phyloP scores from a whole-genome alignment of 2,797 vertebrate species.

The Microctenopoma steveboyesi region DNA sequence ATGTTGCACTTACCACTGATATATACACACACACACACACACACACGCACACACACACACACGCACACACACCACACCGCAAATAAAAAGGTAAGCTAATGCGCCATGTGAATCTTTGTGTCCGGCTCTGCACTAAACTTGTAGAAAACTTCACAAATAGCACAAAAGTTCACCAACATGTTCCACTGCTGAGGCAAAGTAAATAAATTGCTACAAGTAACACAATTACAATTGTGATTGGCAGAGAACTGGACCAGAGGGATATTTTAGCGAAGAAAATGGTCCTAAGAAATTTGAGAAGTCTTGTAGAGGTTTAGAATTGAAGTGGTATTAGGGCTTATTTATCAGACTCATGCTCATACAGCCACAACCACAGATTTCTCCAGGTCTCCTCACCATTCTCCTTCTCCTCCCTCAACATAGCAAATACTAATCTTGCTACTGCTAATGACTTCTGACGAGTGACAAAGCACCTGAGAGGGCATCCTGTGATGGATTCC shows the following conservation, averaged over 20 bases:
- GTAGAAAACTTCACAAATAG: slow-evolving; percentile 35
- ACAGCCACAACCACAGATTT: slow-evolving; percentile 60
- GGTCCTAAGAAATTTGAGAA: slow-evolving; percentile 52
- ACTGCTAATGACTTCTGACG: slow-evolving; percentile 83
- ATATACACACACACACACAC: neutral
- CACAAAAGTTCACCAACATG: slow-evolving; percentile 40
- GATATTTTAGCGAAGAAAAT: slow-evolving; percentile 68
- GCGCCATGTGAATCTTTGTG: slow-evolving; percentile 25
- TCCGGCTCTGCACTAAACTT: slow-evolving; percentile 33
- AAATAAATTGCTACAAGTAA: slow-evolving; percentile 52
- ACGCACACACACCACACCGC: too few relatives aligned
- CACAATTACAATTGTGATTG: slow-evolving; percentile 56
- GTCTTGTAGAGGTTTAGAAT: slow-evolving; percentile 63
- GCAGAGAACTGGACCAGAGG: slow-evolving; percentile 47
- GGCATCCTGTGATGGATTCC: slow-evolving; percentile 74
- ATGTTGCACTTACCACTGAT: slow-evolving; percentile 11
- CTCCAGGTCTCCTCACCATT: slow-evolving; percentile 46
- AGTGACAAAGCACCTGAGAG: slow-evolving; percentile 83
- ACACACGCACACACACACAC: too few relatives aligned
- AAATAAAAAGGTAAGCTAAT: slow-evolving; percentile 18
- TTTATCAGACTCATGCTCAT: slow-evolving; percentile 57
- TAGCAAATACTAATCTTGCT: slow-evolving; percentile 80
- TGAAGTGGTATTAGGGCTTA: slow-evolving; percentile 67
- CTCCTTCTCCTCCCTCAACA: slow-evolving; percentile 49
- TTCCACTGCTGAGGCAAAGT: slow-evolving; percentile 44